Evolutionary conservation across 2,113 vertebrate species (phyloP).

Genomic region (Coracopsis vasa): DNA sequence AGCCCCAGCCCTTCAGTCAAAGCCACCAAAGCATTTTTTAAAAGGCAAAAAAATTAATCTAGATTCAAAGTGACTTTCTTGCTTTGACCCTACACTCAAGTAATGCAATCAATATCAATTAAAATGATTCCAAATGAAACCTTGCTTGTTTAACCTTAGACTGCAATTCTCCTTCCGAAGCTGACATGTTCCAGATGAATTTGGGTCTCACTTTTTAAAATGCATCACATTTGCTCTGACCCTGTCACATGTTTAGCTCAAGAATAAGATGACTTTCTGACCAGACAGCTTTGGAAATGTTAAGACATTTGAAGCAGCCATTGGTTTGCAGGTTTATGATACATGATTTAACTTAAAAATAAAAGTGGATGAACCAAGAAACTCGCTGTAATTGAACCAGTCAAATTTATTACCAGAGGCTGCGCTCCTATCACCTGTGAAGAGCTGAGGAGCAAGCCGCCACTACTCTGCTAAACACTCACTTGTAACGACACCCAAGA

Average conservation of each 20-base stretch:
- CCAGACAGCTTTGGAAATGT: conserved; percentile 30
- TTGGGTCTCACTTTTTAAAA: conserved; percentile 14
- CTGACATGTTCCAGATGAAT: conserved; percentile 45
- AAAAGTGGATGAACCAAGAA: conserved; percentile 35
- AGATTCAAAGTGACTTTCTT: background rate
- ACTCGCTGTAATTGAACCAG: conserved; percentile 19
- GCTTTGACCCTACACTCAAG: conserved; percentile 13
- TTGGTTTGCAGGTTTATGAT: conserved; percentile 3
- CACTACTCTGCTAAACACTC: background rate
- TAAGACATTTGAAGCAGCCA: conserved; percentile 34
- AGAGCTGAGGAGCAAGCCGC: background rate
- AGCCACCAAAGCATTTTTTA: background rate
- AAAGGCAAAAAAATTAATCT: background rate
- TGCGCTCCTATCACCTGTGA: background rate
- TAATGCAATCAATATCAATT: conserved; percentile 46
- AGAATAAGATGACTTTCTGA: conserved; percentile 41
- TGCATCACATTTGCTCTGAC: background rate
- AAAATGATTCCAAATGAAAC: conserved; percentile 54
- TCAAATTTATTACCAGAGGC: conserved; percentile 38
- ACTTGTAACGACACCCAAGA: background rate
- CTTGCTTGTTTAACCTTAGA: conserved; percentile 60
- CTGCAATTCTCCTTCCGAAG: conserved; percentile 11
- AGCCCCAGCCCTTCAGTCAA: background rate
- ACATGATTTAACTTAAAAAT: conserved; percentile 27
- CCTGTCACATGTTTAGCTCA: background rate